These are phyloP conservation scores for Anguilla pacifica DNA, from an alignment of 2,797 vertebrate species.

Conservation along the genomic window DNA sequence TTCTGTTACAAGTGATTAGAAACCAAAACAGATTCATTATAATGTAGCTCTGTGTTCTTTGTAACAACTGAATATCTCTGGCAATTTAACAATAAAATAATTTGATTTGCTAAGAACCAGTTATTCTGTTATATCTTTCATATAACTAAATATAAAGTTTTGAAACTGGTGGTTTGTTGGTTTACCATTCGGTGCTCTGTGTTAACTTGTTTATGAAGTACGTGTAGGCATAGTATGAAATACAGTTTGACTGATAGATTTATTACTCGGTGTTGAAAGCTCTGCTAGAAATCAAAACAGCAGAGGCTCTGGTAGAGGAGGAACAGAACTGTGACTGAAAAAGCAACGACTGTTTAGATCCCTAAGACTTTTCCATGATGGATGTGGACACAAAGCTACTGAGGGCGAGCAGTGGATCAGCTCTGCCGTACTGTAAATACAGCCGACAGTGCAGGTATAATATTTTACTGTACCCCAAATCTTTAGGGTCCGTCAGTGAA, in stretches of 20 bases:
- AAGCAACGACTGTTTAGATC: constrained; percentile 26
- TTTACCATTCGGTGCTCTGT: not conserved
- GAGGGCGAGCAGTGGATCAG: constrained; percentile 36
- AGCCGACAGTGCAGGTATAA: constrained; percentile 48
- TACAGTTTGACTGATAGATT: constrained; percentile 6
- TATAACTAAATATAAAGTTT: not conserved
- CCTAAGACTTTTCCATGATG: constrained; percentile 48
- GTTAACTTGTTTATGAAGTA: not conserved
- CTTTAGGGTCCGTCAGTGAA: not conserved
- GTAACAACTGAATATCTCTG: not conserved
- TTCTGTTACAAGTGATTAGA: not conserved
- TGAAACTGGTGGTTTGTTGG: not conserved
- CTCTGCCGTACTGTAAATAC: constrained; percentile 37
- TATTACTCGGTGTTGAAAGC: not conserved
- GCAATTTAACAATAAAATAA: not conserved
- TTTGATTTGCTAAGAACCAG: not conserved
- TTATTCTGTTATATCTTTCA: not conserved
- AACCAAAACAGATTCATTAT: not conserved
- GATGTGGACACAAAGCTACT: constrained; percentile 40
- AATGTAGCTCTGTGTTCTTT: not conserved
- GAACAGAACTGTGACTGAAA: constrained; percentile 14
- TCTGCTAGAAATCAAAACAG: not conserved
- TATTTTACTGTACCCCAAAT: constrained; percentile 1
- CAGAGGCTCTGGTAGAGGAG: not conserved
- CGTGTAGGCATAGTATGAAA: too few species aligned